Conservation (phyloP, 2,113 vertebrate genomes). For the Cyphomyrus plagiostoma region DNA sequence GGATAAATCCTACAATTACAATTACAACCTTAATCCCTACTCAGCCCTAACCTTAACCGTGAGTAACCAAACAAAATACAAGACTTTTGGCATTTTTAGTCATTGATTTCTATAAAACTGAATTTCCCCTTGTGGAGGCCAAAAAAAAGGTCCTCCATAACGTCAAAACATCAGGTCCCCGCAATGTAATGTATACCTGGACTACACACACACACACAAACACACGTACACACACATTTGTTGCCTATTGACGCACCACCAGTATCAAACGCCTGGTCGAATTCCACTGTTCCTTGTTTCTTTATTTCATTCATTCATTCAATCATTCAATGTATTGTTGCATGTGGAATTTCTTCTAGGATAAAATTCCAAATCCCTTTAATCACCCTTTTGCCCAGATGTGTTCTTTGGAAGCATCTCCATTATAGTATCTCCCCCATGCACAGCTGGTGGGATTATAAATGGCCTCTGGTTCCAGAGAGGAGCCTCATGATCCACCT, state of each 20-base stretch:
- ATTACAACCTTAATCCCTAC: too few relatives aligned
- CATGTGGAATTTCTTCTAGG: constrained; percentile 20
- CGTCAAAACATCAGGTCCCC: too few relatives aligned
- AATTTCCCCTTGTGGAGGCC: too few relatives aligned
- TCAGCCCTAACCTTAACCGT: too few relatives aligned
- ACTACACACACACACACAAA: too few relatives aligned
- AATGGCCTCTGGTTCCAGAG: neutral
- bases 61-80: too few relatives aligned
- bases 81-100: too few relatives aligned
- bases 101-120: too few relatives aligned
- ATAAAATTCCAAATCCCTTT: constrained; percentile 29
- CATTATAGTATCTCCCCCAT: neutral
- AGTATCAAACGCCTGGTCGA: constrained; percentile 19
- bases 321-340: neutral
- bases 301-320: neutral
- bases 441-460: neutral
- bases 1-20: too few relatives aligned
- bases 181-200: too few relatives aligned
- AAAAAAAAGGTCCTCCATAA: too few relatives aligned
- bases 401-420: neutral
- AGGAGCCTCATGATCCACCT: neutral
- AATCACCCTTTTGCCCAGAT: constrained; percentile 16
- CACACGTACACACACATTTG: neutral
- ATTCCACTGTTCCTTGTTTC: constrained; percentile 25
- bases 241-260: constrained; percentile 13